phyloP scores from a whole-genome alignment of 30 jellyfish, hydroid and myxozoan genomes.

The Aurelia sp. region DNA sequence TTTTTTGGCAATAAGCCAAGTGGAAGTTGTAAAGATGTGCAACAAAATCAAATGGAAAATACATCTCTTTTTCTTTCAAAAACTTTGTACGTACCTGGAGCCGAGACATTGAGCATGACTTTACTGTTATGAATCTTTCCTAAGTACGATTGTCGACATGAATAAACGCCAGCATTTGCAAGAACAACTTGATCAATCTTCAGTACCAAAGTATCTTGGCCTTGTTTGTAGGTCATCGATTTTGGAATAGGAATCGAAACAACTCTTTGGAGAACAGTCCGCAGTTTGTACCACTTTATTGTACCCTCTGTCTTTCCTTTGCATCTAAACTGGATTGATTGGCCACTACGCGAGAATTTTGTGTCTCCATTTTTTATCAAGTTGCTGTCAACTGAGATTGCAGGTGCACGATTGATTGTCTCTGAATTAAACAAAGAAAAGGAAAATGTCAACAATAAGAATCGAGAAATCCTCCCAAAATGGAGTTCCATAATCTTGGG shows the following conservation, averaged over 20 bases:
- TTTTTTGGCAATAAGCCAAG: too few relatives aligned
- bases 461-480: too few relatives aligned
- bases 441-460: too few relatives aligned
- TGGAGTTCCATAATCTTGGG: too few relatives aligned
- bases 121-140: constrained; percentile 15
- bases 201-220: not conserved
- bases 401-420: not conserved
- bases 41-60: too few relatives aligned
- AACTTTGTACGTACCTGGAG: constrained; percentile 21
- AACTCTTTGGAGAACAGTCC: not conserved
- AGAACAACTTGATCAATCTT: constrained; percentile 1
- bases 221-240: not conserved
- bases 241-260: not conserved
- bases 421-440: too few relatives aligned
- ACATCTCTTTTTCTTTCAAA: too few relatives aligned
- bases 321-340: constrained; percentile 28
- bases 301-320: constrained; percentile 5
- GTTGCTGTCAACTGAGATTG: not conserved
- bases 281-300: constrained; percentile 50
- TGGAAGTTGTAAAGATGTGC: too few relatives aligned
- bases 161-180: constrained; percentile 51
- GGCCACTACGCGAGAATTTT: not conserved
- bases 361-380: constrained; percentile 40
- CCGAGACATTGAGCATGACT: constrained; percentile 1
- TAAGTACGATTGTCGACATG: constrained; percentile 11